These are phyloP conservation scores for Microcebus ravelobensis DNA, from an alignment of 2,113 vertebrate genomes.

Conservation along the genomic window DNA sequence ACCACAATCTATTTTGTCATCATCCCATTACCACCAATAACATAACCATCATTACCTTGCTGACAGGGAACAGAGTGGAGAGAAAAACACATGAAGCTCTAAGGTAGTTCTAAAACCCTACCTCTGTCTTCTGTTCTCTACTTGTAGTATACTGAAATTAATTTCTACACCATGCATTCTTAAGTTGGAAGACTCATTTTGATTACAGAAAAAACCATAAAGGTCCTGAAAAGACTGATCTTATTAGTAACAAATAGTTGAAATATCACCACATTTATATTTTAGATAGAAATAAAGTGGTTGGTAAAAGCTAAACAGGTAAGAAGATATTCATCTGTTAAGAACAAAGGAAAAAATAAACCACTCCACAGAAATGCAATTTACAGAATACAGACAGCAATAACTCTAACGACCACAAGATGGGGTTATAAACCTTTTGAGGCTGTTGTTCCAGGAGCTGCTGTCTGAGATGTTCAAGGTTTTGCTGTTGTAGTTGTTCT, in stretches of 20 bases:
- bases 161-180: neutral
- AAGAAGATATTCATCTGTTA: neutral
- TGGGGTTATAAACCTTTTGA: conserved; percentile 89
- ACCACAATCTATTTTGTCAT: neutral
- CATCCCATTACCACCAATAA: neutral
- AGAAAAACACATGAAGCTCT: neutral
- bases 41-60: neutral
- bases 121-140: neutral
- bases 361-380: neutral
- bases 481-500: conserved; percentile 98
- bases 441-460: conserved; percentile 93
- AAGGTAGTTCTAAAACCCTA: neutral
- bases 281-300: neutral
- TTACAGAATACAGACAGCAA: neutral
- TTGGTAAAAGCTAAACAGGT: neutral
- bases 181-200: conserved; percentile 1
- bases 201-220: neutral
- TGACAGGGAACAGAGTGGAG: neutral
- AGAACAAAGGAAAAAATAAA: neutral
- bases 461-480: conserved; percentile 97
- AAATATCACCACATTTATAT: neutral
- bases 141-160: neutral
- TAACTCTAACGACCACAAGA: conserved; percentile 73
- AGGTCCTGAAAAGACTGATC: neutral
- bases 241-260: neutral